These are phyloP conservation scores for Aythya baeri DNA, from an alignment of 2,113 vertebrate species.

Conservation along the genomic window DNA sequence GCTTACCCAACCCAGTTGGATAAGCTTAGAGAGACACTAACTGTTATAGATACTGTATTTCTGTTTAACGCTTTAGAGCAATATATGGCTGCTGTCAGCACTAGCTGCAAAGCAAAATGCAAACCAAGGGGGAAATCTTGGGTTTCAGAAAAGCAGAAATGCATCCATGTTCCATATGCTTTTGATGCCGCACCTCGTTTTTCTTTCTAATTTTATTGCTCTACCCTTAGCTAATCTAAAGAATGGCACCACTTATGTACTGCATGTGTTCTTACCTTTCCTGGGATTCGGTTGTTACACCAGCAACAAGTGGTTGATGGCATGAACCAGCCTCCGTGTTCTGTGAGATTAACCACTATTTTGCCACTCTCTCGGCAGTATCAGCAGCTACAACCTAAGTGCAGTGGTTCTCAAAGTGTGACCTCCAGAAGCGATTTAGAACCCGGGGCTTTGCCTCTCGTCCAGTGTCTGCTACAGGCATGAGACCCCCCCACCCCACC, in stretches of 20 bases:
- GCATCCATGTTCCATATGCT: constrained; percentile 61
- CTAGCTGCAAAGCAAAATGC: constrained; percentile 94
- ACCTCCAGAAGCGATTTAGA: not conserved
- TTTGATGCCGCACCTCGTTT: constrained; percentile 43
- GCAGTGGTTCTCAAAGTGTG: constrained; percentile 56
- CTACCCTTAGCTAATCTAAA: constrained; percentile 37
- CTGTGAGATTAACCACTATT: constrained; percentile 56
- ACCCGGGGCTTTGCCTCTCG: not conserved
- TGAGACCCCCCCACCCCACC: not conserved
- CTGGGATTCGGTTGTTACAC: constrained; percentile 1
- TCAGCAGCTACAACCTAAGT: constrained; percentile 51
- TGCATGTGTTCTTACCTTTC: constrained; percentile 57
- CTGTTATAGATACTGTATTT: constrained; percentile 84
- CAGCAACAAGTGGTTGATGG: constrained; percentile 46
- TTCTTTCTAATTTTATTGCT: constrained; percentile 45
- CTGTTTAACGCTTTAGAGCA: constrained; percentile 86
- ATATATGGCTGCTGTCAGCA: constrained; percentile 94
- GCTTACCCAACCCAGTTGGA: constrained; percentile 94
- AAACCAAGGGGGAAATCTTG: constrained; percentile 88
- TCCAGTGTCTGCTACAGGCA: not conserved
- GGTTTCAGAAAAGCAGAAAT: constrained; percentile 88
- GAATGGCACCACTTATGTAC: constrained; percentile 50
- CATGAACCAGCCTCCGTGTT: constrained; percentile 41
- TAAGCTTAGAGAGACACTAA: constrained; percentile 90
- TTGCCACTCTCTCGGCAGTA: constrained; percentile 62